phyloP scores from a whole-genome alignment of 2,888 invertebrate species.

The Homarus gammarus region DNA sequence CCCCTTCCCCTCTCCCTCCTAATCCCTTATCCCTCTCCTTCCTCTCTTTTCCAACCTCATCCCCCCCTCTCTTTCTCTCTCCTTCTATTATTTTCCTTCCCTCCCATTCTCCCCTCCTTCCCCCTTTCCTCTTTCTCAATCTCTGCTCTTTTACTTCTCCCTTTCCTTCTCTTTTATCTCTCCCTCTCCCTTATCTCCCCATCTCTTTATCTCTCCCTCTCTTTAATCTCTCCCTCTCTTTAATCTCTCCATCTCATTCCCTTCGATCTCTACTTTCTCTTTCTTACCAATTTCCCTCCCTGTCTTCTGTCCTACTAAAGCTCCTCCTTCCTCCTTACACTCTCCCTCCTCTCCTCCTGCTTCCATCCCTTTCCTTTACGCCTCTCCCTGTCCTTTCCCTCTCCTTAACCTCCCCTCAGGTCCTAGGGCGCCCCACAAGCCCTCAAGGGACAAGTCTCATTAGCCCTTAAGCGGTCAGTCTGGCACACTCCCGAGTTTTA shows the following conservation, averaged over 20 bases:
- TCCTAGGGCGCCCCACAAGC: not conserved
- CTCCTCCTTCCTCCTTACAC: no score
- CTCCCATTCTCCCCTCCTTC: not conserved
- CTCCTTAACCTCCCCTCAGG: not conserved
- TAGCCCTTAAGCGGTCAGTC: not conserved
- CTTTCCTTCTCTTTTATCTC: not conserved
- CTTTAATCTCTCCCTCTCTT: no score
- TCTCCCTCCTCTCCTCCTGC: no score
- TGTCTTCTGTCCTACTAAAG: no score
- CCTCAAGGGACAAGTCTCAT: not conserved
- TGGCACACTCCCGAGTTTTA: not conserved
- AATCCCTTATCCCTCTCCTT: not conserved
- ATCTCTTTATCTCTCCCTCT: not conserved
- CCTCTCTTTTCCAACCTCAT: not conserved
- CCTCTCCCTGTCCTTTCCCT: not conserved
- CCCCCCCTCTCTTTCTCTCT: not conserved
- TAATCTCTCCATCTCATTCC: not conserved
- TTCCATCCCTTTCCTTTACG: not conserved
- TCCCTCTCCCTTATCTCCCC: not conserved
- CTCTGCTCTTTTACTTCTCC: no score
- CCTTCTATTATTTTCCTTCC: not conserved
- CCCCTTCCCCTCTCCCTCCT: not conserved
- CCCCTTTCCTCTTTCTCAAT: not conserved
- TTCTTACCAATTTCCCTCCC: not conserved
- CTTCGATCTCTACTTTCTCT: not conserved